phyloP scores from a whole-genome alignment of 1,140 invertebrate genomes.

The Heterodera carotae region DNA sequence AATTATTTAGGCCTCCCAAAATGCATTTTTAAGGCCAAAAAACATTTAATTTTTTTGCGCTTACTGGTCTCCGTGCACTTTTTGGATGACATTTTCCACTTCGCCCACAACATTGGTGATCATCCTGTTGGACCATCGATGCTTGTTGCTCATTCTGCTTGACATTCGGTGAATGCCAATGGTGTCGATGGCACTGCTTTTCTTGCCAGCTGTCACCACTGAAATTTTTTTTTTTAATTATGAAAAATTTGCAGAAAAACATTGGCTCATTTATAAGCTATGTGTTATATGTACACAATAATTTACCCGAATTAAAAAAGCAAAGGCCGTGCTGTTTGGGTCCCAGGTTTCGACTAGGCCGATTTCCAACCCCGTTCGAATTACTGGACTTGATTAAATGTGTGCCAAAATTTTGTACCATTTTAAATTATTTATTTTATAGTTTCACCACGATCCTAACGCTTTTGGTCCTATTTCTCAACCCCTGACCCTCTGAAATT shows the following conservation, averaged over 20 bases:
- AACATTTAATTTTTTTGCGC: conserved; percentile 28
- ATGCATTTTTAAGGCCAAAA: conserved; percentile 12
- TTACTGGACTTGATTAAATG: no score
- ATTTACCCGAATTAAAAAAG: no score
- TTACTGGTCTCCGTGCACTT: conserved; percentile 55
- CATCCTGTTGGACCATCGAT: conserved; percentile 50
- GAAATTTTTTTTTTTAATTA: not conserved
- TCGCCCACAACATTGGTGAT: conserved; percentile 51
- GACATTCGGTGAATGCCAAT: conserved; percentile 55
- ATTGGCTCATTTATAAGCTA: no score
- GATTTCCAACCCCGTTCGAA: no score
- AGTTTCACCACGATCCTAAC: no score
- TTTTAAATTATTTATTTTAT: no score
- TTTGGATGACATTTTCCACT: conserved; percentile 55
- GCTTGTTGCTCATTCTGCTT: conserved; percentile 43
- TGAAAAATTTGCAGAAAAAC: not conserved
- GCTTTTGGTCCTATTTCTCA: no score
- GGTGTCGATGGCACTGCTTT: conserved; percentile 34
- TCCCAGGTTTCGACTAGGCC: no score
- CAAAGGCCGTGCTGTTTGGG: no score
- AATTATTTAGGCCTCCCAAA: not conserved
- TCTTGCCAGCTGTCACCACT: conserved; percentile 53
- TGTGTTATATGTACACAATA: no score
- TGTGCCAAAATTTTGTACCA: no score
- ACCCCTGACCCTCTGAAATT: no score